Evolutionary conservation across 2,888 invertebrate species (phyloP).

Genomic region (Herminia tarsipennalis): DNA sequence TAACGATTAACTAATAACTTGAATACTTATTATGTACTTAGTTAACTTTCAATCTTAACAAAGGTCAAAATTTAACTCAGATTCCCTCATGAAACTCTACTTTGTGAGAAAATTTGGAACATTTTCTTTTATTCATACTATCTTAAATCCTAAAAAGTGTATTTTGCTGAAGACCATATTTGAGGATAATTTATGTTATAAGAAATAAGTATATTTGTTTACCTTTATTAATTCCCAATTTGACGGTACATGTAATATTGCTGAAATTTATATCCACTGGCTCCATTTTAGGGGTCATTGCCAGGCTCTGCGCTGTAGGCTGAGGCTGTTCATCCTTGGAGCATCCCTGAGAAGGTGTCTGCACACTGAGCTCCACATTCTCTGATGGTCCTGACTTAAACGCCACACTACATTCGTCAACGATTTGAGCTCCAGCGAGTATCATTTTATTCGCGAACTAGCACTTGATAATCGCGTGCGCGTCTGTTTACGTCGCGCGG

Average conservation of each 20-base stretch:
- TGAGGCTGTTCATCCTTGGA: constrained; percentile 25
- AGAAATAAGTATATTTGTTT: constrained; percentile 39
- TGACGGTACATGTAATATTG: constrained; percentile 90
- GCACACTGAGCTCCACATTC: constrained; percentile 6
- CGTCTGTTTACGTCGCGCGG: constrained; percentile 53
- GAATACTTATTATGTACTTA: too few species aligned
- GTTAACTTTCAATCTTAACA: too few species aligned
- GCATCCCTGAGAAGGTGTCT: constrained; percentile 19
- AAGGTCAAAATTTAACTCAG: too few species aligned
- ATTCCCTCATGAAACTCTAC: too few species aligned
- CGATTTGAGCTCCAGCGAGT: constrained; percentile 79
- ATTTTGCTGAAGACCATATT: too few species aligned
- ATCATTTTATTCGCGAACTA: constrained; percentile 62
- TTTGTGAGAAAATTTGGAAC: too few species aligned
- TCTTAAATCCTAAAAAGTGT: too few species aligned
- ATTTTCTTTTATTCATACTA: too few species aligned
- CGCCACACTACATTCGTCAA: constrained; percentile 67
- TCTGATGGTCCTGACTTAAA: constrained; percentile 34
- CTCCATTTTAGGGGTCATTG: constrained; percentile 65
- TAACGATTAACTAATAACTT: too few species aligned
- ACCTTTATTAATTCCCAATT: constrained; percentile 91
- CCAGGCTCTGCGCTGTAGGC: constrained; percentile 43
- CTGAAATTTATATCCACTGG: constrained; percentile 91
- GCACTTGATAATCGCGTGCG: constrained; percentile 58
- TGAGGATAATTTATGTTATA: too few species aligned